Percentiles rank a stretch among this genome's conserved stretches.
These are phyloP conservation scores for Tenrec ecaudatus DNA, from an alignment of 2,113 vertebrate genomes.

Conservation along the genomic window DNA sequence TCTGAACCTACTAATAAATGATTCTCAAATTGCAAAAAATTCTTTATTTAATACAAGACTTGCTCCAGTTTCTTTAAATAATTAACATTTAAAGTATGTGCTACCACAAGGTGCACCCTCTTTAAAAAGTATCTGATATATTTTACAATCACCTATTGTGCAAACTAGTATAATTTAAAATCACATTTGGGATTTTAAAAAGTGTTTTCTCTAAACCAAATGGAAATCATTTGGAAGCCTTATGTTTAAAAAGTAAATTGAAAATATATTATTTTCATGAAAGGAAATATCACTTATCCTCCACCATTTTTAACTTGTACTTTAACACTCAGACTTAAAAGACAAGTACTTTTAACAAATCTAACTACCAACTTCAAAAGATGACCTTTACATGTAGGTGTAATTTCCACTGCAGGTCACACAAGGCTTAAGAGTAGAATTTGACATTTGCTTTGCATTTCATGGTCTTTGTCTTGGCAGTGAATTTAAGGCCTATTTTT, in stretches of 20 bases:
- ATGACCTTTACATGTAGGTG: background rate
- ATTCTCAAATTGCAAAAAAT: background rate
- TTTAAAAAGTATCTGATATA: background rate
- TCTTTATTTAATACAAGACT: background rate
- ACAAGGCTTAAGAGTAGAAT: constrained; percentile 18
- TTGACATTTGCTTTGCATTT: constrained; percentile 34
- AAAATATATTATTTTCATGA: background rate
- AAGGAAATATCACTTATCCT: background rate
- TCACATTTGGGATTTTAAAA: background rate
- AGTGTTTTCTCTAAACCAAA: constrained; percentile 19
- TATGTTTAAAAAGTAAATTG: background rate
- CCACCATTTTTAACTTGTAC: constrained; percentile 1
- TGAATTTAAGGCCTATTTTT: background rate
- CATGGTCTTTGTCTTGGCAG: background rate
- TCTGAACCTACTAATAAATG: background rate
- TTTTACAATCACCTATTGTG: background rate
- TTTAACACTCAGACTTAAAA: background rate
- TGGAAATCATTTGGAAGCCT: background rate
- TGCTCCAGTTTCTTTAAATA: background rate
- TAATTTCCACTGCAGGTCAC: background rate
- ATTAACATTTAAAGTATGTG: background rate
- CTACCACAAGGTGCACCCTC: background rate
- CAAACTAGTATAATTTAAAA: constrained; percentile 27
- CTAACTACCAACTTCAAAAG: constrained; percentile 13
- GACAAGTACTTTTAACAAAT: background rate